A percentile compares a stretch with the other conserved stretches of the same genome.
Evolutionary conservation across 2,113 vertebrate species (phyloP).

Genomic region (Takifugu flavidus): DNA sequence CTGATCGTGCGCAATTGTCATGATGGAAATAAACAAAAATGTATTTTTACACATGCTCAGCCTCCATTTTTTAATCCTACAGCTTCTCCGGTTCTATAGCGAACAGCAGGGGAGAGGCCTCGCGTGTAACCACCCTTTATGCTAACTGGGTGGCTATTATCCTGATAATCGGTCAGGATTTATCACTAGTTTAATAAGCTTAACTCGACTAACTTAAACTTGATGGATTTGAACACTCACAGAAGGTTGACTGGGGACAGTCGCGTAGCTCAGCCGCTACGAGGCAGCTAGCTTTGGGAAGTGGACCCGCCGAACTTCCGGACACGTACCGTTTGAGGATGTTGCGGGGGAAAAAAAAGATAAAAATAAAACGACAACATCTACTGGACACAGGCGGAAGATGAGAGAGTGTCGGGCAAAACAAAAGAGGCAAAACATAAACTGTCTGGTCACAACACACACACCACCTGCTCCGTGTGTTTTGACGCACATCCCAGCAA

Average conservation of each 20-base stretch:
- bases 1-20: constrained; percentile 71
- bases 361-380: constrained; percentile 21
- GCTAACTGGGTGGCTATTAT: no score
- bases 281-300: constrained; percentile 9
- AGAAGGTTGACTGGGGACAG: background rate
- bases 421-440: no score
- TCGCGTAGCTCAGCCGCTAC: constrained; percentile 18
- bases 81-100: background rate
- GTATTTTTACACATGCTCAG: constrained; percentile 71
- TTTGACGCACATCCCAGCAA: constrained; percentile 60
- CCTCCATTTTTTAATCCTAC: background rate
- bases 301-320: constrained; percentile 42
- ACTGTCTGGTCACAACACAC: background rate
- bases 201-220: no score
- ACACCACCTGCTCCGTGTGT: constrained; percentile 51
- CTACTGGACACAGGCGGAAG: constrained; percentile 5
- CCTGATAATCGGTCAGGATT: no score
- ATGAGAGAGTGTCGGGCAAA: background rate
- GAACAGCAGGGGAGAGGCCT: no score
- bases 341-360: background rate
- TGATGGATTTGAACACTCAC: no score
- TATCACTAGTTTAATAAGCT: no score
- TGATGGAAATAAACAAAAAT: constrained; percentile 67
- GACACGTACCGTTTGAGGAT: constrained; percentile 26
- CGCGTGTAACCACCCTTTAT: no score